Base-by-base conservation (phyloP, 2,797 vertebrate genomes). In the Pantherophis alleghaniensis region DNA sequence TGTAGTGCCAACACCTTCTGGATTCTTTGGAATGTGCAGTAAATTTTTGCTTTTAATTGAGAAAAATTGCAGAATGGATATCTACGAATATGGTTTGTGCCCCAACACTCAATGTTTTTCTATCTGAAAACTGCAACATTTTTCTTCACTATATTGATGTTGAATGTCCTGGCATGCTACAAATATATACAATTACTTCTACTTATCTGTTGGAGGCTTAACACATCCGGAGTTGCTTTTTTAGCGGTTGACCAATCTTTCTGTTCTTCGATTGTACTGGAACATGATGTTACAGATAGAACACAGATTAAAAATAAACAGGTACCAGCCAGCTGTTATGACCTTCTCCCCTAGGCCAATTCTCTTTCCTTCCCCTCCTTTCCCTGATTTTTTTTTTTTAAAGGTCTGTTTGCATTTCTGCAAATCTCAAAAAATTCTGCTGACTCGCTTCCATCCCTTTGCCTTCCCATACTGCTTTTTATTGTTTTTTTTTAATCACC, bases 201-300 rank as follows among this genome's bases (percentile, higher is more conserved):
- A 74, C 74, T 86, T 28, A 32, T 86, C 74, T 59, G 55, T 12
- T 32, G 14, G 20, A 59, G 13, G 14, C 59, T 90, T 69, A 53
- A 47, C 28, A 60, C 37, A n/a, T 47, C 9, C 26, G 55, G 9
- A 90, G 9, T 4, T 59, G 42, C 79, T 91, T 60, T 53, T 42
- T 61, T 79, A 86, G 90, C 22, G 14, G 11, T 22, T 59, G 11
- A 91, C 2, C 37, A 51, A 57, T 11, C 13, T 24, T 86, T 28
- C 56, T 51, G 37, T 47, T 91, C 56, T 16, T 86, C 4, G 13
- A 42, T 86, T 86, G 90, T 61, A 86, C 90, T 57, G 24, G 90
- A 91, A 91, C 74, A 86, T 28, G 42, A 86, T 86, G 74, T 86
- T 86, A 91, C 10, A 91, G 74, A 91, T 79, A 47, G 26, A 86